Base-by-base conservation (phyloP, 2,797 vertebrate genomes). In the Triplophysa yarkandensis region DNA sequence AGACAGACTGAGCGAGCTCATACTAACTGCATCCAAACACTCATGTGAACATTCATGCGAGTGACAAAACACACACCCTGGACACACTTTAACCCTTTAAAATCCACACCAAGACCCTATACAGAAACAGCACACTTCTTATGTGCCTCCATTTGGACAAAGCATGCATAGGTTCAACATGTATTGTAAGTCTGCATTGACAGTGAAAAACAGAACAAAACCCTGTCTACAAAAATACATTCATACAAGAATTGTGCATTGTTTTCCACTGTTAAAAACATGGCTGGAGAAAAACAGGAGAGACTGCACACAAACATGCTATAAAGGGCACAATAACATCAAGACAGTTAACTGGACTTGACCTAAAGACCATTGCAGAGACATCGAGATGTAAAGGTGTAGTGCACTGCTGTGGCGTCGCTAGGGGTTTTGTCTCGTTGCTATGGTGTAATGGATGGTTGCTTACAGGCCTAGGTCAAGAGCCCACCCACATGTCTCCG, bases 161-260 rank as follows among this genome's bases (percentile, higher is more conserved):
- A 30, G 54, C 27, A 32, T 9, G 25, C 10, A 61, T 83, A 84
- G 81, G 83, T 79, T 81, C 80, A 30, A 44, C 21, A 13, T 69
- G 83, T 85, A 71, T 65, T 85, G 83, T 87, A 72, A 71, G 83
- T 89, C 87, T 79, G 86, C 86, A 89, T 85, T 83, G 85, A 80
- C 88, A 85, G 86, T 78, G 89, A 91, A 88, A 90, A 89, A 85
- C 87, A 84, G 75, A 54, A 77, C 87, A 88, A 85, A 91, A 90
- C 88, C 87, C 84, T 46, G 43, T 68, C 32, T 43, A 62, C 65
- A 68, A 27, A 41, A 17, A 78, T 1, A 76, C 60, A 78, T 85
- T 85, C 87, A 75, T 79, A 86, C 85, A 86, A 89, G 88, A 84
- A n/a, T 78, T 80, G 73, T 78, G 32, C 83, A 36, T 80, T 76